Evolutionary conservation across 2,113 vertebrate genomes (phyloP), one percentile per base, ranked within the genome.

Genomic region (Ictalurus furcatus): DNA sequence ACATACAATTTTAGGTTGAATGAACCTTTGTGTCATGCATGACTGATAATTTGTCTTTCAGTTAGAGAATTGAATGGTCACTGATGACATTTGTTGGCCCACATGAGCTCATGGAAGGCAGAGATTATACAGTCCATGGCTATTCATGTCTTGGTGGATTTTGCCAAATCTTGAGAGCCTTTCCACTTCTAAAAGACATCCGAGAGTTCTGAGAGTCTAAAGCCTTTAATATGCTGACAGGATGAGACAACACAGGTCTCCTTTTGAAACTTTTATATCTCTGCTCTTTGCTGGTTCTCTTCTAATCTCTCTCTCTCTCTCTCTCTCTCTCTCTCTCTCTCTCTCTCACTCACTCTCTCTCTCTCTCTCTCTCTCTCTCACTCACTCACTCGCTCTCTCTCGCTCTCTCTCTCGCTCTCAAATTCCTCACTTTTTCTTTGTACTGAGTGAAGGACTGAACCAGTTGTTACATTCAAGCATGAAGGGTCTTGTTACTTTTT

Each of bases 21-120:
- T 90, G 80, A 74, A 80, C 90, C 84, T 91, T 84, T 90, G 86
- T 85, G 84, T 54, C 23, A 81, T 73, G 37, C 86, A 73, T 83
- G 84, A 61, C 87, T 88, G 79, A 86, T 79, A n/a, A 84, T 87
- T 82, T 88, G 87, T 88, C 84, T 86, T 90, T 81, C n/a, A 65
- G 3, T 34, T 40, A 13, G 40, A 21, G 82, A 85, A 85, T 37
- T 88, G 79, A 86, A 85, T 86, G 82, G 81, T 73, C 87, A 61
- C 74, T 65, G 73, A 86, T 87, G 80, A 87, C 67, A 85, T 63
- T 79, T 48, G 88, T 90, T 88, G 88, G 65, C 25, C 87, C 14
- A 52, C 73, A 84, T 87, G 84, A 85, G 25, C 80, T 48, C 21
- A 88, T 84, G 63, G 73, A 87, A 84, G 84, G 21, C 6, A n/a